Evolutionary conservation across 2,888 invertebrate genomes (phyloP), one percentile per base, ranked within the genome.

Genomic region (Andrena bucephala): DNA sequence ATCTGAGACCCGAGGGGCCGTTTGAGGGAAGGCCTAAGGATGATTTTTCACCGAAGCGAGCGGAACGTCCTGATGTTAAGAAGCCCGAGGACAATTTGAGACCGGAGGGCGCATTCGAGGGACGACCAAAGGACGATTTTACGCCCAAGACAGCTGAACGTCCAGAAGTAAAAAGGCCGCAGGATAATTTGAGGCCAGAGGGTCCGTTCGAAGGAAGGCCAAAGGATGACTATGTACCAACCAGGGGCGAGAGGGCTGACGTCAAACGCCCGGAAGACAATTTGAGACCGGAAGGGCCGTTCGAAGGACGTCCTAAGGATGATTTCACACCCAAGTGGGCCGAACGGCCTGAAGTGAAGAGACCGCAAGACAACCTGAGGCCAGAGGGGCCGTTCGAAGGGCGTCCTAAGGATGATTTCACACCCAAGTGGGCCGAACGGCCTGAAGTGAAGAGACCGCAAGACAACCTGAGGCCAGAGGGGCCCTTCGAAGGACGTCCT

Each of bases 391-490:
- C 94, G 0, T 94, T 94, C 62, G 68, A 48, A 94, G 88, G 86
- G 33, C 87, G 74, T 0, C 76, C 76, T 0, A 76, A 71, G 7
- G 76, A 76, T 87, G 95, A 95, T 89, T 95, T 94, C 82, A 95
- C 95, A 82, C 94, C 94, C 13, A 94, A 95, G 16, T 94, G 94
- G 76, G 95, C 93, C 0, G 90, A 85, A 59, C 76, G 87, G 1
- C 73, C 66, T n/a, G 86, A 86, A 83, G 88, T 93, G 74, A 70
- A 77, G 85, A 94, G 92, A 33, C 95, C 94, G 0, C 92, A 94
- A 20, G 96, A 96, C 84, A 96, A 96, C 89, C 88, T 96, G 0
- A 73, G 71, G 24, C 95, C 96, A 48, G 95, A 96, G 89, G 95
- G 95, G 0, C 94, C 94, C 0, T 94, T 94, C 62, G 68, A 48